Percentiles rank a stretch among this genome's conserved stretches.
These are phyloP conservation scores for Microtus oregoni DNA, from an alignment of 2,113 vertebrate species.

Conservation along the genomic window DNA sequence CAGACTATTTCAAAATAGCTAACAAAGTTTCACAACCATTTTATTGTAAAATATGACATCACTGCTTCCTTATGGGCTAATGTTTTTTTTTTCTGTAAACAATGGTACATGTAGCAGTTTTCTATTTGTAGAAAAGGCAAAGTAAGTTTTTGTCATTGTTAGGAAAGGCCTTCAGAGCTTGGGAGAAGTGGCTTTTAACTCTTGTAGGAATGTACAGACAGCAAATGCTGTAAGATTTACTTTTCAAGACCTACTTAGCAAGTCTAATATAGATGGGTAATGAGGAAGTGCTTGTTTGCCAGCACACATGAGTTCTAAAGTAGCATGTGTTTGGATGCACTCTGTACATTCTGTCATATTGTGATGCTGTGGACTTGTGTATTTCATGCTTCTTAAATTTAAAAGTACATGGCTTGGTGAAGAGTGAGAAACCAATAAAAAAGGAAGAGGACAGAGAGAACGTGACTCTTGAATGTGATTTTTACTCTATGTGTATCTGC, in stretches of 20 bases:
- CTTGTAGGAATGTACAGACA: background rate
- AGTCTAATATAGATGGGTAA: slow-evolving; percentile 1
- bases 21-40: slow-evolving; percentile 52
- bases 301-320: slow-evolving; percentile 5
- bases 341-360: background rate
- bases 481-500: background rate
- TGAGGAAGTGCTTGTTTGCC: slow-evolving; percentile 12
- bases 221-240: background rate
- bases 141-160: slow-evolving; percentile 51
- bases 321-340: background rate
- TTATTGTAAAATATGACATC: slow-evolving; percentile 65
- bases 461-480: background rate
- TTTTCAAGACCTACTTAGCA: slow-evolving; percentile 18
- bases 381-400: slow-evolving; percentile 9
- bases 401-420: background rate
- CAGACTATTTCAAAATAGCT: slow-evolving; percentile 46
- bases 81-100: slow-evolving; percentile 33
- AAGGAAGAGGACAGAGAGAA: background rate
- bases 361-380: background rate
- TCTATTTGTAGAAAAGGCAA: slow-evolving; percentile 72
- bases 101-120: slow-evolving; percentile 61
- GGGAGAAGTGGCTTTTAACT: slow-evolving; percentile 44
- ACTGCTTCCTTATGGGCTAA: slow-evolving; percentile 56
- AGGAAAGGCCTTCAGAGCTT: slow-evolving; percentile 22
- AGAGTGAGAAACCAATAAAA: background rate